Percentiles rank a stretch among this genome's conserved stretches.
phyloP scores from a whole-genome alignment of 1,140 invertebrate species.

The Drosophila athabasca region DNA sequence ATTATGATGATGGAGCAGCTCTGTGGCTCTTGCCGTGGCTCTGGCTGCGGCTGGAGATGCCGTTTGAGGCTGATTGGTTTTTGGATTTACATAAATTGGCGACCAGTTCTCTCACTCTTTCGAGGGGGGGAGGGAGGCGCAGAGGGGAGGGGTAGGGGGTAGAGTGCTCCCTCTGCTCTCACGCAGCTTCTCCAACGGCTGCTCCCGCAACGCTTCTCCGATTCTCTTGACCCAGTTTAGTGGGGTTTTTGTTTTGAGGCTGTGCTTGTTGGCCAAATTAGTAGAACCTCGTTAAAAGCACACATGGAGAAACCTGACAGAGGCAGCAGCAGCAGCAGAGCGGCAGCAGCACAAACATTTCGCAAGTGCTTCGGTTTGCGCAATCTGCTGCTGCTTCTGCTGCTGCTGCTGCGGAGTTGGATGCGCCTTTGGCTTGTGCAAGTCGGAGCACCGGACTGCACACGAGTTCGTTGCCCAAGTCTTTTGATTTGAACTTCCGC shows the following conservation, averaged over 20 bases:
- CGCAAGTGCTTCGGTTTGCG: slow-evolving; percentile 50
- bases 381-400: slow-evolving; percentile 18
- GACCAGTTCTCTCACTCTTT: slow-evolving; percentile 39
- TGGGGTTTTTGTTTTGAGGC: slow-evolving; percentile 8
- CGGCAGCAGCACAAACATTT: slow-evolving; percentile 22
- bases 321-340: background rate
- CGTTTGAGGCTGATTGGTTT: slow-evolving; percentile 72
- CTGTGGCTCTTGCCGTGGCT: background rate
- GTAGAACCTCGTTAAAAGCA: slow-evolving; percentile 62
- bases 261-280: slow-evolving; percentile 43
- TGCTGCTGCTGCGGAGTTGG: slow-evolving; percentile 16
- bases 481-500: slow-evolving; percentile 78
- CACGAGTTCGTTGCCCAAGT: slow-evolving; percentile 74
- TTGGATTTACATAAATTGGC: slow-evolving; percentile 81
- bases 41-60: slow-evolving; percentile 29
- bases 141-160: too few relatives aligned
- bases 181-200: slow-evolving; percentile 17
- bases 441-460: slow-evolving; percentile 22
- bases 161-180: slow-evolving; percentile 11
- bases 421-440: slow-evolving; percentile 40
- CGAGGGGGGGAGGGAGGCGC: too few relatives aligned
- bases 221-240: slow-evolving; percentile 68
- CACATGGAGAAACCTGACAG: slow-evolving; percentile 20
- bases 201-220: slow-evolving; percentile 4
- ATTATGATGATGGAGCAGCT: slow-evolving; percentile 45